Base-by-base conservation (phyloP, 53 echinoderm and acorn worm species). In the Henricia sp. region DNA sequence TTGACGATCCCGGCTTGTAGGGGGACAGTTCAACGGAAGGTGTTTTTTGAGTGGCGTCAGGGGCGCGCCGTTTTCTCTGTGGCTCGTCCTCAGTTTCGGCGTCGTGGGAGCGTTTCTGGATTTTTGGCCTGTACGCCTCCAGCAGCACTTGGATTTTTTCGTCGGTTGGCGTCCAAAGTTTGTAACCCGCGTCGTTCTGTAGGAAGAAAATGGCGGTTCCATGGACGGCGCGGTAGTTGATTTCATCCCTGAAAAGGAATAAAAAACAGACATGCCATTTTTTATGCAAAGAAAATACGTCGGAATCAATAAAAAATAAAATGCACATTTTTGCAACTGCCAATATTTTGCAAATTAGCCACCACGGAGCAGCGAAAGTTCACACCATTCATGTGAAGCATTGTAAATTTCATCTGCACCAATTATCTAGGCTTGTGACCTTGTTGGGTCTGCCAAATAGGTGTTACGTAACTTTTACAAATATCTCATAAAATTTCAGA, bases 151-250 rank as follows among this genome's bases (percentile, higher is more conserved):
- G 57, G 41, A 99, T 86, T 38, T 91, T 90, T 43, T 95, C 94
- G 19, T 99, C 91, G 0, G 90, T 95, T 3, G 99, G 99, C 14
- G 88, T 85, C 99, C 99, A 99, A 43, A 82, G 67, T 67, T 88
- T 83, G 66, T 83, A 84, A 30, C 94, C 99, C 9, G 95, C 95
- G 52, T 99, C 92, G 34, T 99, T 99, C 85, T 99, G 99, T 3
- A 95, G 87, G 89, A 99, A 99, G 91, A 95, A 88, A 44, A 99
- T 90, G 74, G 92, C 44, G 2, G 99, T 99, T 3, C 89, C 99
- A 62, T 99, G 99, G 50, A 88, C 92, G 34, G 95, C 88, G 8
- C 92, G 86, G 69, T 76, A 83, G 82, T 84, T 85, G 13, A 95
- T 54, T 19, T 89, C 86, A 8, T 82, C 56, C 73, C 94, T 94